Conservation (phyloP, 2,888 invertebrate species). For the Axea sp. region DNA sequence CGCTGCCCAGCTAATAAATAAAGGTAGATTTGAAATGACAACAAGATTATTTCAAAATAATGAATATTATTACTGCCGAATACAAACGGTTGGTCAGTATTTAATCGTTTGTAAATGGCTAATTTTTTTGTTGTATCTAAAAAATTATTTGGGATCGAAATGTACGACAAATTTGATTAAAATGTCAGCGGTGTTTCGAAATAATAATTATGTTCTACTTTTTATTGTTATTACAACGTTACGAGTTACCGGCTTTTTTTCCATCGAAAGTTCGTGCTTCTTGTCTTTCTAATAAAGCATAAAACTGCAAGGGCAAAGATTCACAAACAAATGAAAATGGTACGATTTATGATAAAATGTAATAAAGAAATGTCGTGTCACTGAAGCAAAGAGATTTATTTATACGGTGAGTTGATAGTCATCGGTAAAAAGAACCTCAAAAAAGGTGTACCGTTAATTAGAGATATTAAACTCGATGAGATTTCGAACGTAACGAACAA, state of each 20-base stretch:
- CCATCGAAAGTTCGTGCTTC: constrained; percentile 2
- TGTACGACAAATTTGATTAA: constrained; percentile 2
- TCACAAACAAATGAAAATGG: constrained; percentile 11
- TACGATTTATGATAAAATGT: constrained; percentile 22
- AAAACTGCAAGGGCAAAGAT: constrained; percentile 17
- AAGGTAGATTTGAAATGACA: too few species aligned
- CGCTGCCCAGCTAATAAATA: too few species aligned
- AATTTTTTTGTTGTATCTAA: too few species aligned
- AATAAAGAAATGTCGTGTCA: constrained; percentile 23
- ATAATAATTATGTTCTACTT: not conserved
- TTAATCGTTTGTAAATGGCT: too few species aligned
- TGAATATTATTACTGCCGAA: too few species aligned
- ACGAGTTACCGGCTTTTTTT: too few species aligned
- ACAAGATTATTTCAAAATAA: too few species aligned
- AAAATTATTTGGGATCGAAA: not conserved
- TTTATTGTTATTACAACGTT: not conserved
- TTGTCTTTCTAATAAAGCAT: constrained; percentile 7
- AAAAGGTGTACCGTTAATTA: constrained; percentile 37
- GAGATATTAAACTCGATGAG: constrained; percentile 33
- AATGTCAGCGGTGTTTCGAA: constrained; percentile 10
- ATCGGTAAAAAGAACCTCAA: constrained; percentile 20
- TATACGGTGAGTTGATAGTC: constrained; percentile 19
- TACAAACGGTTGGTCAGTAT: too few species aligned
- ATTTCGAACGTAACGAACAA: constrained; percentile 25
- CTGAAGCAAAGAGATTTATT: constrained; percentile 38